Evolutionary conservation across 1,140 invertebrate genomes (phyloP), one percentile per base, ranked within the genome.

Genomic region (Aradophagus sp.): DNA sequence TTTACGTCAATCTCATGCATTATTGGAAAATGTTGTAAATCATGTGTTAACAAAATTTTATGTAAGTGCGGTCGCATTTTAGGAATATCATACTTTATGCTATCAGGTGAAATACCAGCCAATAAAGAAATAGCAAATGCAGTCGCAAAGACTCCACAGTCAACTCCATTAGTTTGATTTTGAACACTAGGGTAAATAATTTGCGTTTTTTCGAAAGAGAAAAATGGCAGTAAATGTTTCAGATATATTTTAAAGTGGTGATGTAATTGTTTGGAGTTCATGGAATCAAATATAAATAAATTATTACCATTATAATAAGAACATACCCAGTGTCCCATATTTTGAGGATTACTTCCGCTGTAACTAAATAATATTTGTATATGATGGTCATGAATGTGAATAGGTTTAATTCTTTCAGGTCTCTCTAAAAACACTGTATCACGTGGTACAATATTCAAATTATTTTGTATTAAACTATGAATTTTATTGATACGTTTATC

Each of bases 261-360:
- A 52, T 66, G 42, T 32, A 66, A 66, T 1, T 1, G 1, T 31
- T 58, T 15, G n/a, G n/a, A 20, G 31, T 66, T 66, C 15, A 66
- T 5, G 3, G 62, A 66, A 32, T 66, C 52, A 20, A 58, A 66
- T 14, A 66, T 50, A 23, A 15, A 48, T 41, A 66, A 6, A 19
- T 31, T 5, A 17, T 47, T 31, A 5, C 26, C 27, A 29, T 68
- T 31, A 11, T 31, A 31, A 31, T 31, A 31, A 23, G 20, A 5
- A 8, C 20, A 23, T 8, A 23, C 20, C 20, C 20, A 23, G 8
- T 23, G 20, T 5, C 20, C 20, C 4, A 5, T 23, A 23, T 23
- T 23, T 23, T 23, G 20, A 5, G 20, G 20, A 23, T 23, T 8
- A 23, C 8, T 8, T 23, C 20, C 20, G 4, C 8, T 8, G 8